Base-by-base conservation (phyloP, 1,140 invertebrate genomes). In the Atta texana region DNA sequence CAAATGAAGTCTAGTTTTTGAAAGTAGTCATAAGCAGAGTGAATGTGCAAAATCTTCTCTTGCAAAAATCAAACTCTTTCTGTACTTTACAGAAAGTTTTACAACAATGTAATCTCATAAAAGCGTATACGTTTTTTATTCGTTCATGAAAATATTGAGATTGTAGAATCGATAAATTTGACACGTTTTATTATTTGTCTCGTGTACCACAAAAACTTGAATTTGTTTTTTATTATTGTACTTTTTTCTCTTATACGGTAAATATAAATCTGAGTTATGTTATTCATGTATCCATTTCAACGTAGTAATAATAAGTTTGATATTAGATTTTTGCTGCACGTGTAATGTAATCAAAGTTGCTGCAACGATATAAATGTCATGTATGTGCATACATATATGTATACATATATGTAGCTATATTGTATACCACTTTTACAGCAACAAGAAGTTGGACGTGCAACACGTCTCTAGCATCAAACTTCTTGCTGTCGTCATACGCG, bases 251-350 rank as follows among this genome's bases (percentile, higher is more conserved):
- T 24, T 14, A 31, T 21, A 57, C n/a, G 44, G 3, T 34, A 53
- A 80, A 68, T 24, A 68, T 61, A 68, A 39, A 51, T 21, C 24
- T 53, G 28, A 49, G 14, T 51, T 68, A 34, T 24, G 8, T 51
- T 55, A 80, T 55, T 7, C 34, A 53, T 69, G 18, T 34, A 81
- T 31, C 69, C 49, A 44, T 81, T 71, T 81, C 21, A 21, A 31
- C 64, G 77, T 24, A 39, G 51, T 69, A 71, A 69, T 69, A 71
- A 69, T 28, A 69, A 81, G 77, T 69, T 71, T 55, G 77, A 55
- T 71, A 69, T 81, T 81, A 81, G 64, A 81, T 81, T 71, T 81
- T 81, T 81, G 77, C n/a, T 39, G 31, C 31, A 39, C 64, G 31
- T 71, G 18, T 64, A 69, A 69, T 55, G 77, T 49, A 78, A 78